Conservation (phyloP, 2,888 invertebrate species). For the Willowsia nigromaculata region DNA sequence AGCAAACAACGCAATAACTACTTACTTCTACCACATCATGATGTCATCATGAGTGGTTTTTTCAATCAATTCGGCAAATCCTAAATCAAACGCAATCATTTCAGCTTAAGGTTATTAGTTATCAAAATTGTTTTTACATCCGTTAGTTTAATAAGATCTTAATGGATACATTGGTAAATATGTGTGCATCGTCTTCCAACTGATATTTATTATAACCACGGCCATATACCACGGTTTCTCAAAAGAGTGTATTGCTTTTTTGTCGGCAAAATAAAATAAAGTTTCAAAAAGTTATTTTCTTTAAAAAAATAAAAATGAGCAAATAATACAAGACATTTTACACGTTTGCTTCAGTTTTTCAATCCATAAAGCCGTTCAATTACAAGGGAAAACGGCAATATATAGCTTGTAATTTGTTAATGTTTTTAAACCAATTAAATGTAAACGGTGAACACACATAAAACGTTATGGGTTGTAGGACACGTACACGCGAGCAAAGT, state of each 20-base stretch:
- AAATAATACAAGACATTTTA: background rate
- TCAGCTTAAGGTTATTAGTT: background rate
- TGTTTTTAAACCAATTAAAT: background rate
- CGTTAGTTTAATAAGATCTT: background rate
- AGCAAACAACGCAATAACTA: conserved; percentile 9
- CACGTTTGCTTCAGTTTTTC: background rate
- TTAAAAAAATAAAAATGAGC: background rate
- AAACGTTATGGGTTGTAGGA: background rate
- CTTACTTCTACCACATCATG: conserved; percentile 2
- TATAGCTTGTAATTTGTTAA: conserved; percentile 10
- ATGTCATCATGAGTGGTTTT: background rate
- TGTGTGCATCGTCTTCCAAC: background rate
- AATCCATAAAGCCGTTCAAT: conserved; percentile 5
- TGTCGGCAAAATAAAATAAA: background rate
- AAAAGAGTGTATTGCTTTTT: background rate
- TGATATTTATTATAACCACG: background rate
- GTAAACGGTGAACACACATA: background rate
- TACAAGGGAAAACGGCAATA: conserved; percentile 30
- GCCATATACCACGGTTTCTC: background rate
- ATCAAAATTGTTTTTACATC: background rate
- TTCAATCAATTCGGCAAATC: conserved; percentile 5
- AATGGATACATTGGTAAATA: background rate
- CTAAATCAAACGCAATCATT: background rate
- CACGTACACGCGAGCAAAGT: background rate
- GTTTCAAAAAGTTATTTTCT: background rate